Base-by-base conservation (phyloP, 2,888 invertebrate species). In the Chrysolina americana region DNA sequence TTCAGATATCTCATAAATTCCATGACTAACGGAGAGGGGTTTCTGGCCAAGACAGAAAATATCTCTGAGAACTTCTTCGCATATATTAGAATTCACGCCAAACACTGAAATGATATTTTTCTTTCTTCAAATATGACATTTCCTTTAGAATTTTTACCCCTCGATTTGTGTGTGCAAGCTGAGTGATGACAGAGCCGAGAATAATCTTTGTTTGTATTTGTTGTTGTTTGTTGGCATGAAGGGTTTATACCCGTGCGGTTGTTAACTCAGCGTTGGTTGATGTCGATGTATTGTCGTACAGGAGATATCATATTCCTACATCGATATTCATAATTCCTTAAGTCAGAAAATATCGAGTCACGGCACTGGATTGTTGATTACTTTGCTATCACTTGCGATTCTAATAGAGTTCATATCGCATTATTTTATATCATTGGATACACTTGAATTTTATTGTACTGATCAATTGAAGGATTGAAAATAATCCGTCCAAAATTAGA, bases 141-240 rank as follows among this genome's bases (percentile, higher is more conserved):
- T 21, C 2, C 19, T 19, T 44, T 2, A 64, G 23, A 0, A 44
- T 19, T 4, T 64, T 44, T 41, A 64, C 44, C 3, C 17, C 23
- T 41, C 8, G 13, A 17, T 19, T 10, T 44, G 23, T 21, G 1
- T 44, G 10, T n/a, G 19, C 64, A 19, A 64, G 2, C 19, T 41
- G 23, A 17, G 64, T 21, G 19, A 1, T 64, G 64, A 64, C 1
- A n/a, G 23, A 41, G 17, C 21, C 41, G 13, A 64, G 23, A 41
- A 17, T 44, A 15, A 17, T 64, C 44, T 44, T 28, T 23, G 9
- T 64, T 64, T 44, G 2, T 19, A 44, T 64, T 44, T 15, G 5
- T 64, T 64, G 64, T 23, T 41, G 5, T 19, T 64, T 23, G 64
- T 64, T 64, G 19, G 64, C 44, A 21, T 41, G 64, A 19, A 64